Conservation (phyloP, 1,140 invertebrate species). For the Saxidomus purpurata region DNA sequence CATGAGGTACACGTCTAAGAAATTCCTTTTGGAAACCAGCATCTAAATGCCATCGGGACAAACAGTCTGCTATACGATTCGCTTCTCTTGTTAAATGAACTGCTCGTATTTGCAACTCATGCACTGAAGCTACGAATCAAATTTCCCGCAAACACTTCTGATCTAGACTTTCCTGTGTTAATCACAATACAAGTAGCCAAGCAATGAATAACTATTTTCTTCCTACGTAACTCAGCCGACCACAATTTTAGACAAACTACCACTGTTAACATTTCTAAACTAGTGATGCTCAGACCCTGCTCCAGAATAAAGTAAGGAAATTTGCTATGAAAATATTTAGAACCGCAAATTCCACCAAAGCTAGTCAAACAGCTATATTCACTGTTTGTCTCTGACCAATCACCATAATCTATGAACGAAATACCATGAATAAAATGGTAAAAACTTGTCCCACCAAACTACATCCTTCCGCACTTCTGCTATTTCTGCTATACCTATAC, state of each 20-base stretch:
- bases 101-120: neutral
- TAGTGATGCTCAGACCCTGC: conserved; percentile 17
- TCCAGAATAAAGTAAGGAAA: conserved; percentile 37
- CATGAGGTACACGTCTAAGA: neutral
- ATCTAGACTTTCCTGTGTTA: neutral
- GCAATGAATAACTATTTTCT: conserved; percentile 22
- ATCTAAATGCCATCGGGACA: conserved; percentile 48
- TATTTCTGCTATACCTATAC: no score
- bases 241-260: conserved; percentile 51
- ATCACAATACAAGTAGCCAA: conserved; percentile 29
- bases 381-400: neutral
- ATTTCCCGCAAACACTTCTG: neutral
- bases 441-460: conserved; percentile 20
- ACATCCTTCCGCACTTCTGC: neutral
- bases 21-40: neutral
- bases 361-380: neutral
- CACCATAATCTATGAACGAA: neutral
- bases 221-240: neutral
- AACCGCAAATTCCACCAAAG: neutral
- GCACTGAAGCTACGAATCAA: conserved; percentile 25
- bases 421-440: neutral
- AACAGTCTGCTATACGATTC: conserved; percentile 42
- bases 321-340: neutral
- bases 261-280: conserved; percentile 40
- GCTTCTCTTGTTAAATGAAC: neutral